These are phyloP conservation scores for Himalopsyche tibetana DNA, from an alignment of 2,888 invertebrate genomes.

Conservation along the genomic window DNA sequence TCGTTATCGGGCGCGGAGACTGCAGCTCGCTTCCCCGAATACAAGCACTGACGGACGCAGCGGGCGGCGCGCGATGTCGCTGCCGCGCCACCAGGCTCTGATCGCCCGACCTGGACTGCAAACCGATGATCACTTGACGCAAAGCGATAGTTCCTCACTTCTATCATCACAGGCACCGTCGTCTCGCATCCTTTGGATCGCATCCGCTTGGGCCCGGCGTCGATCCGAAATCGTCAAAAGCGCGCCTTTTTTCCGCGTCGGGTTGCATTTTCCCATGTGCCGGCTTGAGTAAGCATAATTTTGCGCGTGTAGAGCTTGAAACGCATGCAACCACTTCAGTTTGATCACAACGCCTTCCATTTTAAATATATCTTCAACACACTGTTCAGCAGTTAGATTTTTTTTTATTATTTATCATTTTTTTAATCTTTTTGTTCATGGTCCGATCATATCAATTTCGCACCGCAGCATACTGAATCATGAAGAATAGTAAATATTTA, in stretches of 20 bases:
- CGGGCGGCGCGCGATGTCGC: constrained; percentile 67
- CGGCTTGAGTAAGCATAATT: constrained; percentile 34
- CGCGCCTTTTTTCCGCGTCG: constrained; percentile 18
- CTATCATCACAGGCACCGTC: constrained; percentile 47
- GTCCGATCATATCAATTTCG: too few species aligned
- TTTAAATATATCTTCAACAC: too few species aligned
- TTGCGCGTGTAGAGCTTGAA: constrained; percentile 15
- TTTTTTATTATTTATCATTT: too few species aligned
- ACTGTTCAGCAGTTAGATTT: too few species aligned
- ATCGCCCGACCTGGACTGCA: constrained; percentile 64
- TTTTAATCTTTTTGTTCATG: too few species aligned
- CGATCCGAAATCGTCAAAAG: constrained; percentile 11
- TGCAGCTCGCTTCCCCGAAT: constrained; percentile 83
- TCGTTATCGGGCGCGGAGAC: constrained; percentile 69
- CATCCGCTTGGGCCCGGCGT: constrained; percentile 51
- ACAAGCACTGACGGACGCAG: constrained; percentile 83
- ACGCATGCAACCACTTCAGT: background rate
- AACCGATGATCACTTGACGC: constrained; percentile 37
- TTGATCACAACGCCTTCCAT: background rate
- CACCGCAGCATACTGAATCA: too few species aligned
- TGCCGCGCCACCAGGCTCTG: constrained; percentile 67
- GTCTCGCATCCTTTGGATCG: constrained; percentile 37
- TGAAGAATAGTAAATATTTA: too few species aligned
- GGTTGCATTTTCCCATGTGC: constrained; percentile 34
- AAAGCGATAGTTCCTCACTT: constrained; percentile 47